Evolutionary conservation across 2,888 invertebrate genomes (phyloP).

Genomic region (Synanthedon vespiformis): DNA sequence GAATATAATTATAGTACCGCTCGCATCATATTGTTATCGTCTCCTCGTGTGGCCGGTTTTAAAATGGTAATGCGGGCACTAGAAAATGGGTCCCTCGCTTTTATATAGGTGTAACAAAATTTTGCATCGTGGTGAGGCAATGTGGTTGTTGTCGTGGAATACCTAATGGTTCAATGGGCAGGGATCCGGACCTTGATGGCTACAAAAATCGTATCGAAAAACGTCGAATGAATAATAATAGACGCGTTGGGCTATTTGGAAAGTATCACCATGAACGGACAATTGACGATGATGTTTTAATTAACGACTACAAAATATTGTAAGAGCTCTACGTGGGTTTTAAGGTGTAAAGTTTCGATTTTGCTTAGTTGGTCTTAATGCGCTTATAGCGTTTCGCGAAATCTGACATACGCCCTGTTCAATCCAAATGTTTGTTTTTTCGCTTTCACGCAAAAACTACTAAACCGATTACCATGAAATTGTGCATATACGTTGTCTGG

Average conservation of each 20-base stretch:
- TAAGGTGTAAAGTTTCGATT: no score
- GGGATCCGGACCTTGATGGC: constrained; percentile 64
- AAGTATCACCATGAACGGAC: constrained; percentile 28
- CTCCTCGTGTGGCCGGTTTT: constrained; percentile 39
- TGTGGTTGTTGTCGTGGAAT: constrained; percentile 52
- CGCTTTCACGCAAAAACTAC: no score
- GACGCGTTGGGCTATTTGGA: constrained; percentile 43
- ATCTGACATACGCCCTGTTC: no score
- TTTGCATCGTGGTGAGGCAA: constrained; percentile 66
- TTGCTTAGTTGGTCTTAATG: no score
- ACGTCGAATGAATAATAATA: constrained; percentile 63
- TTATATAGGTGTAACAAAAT: constrained; percentile 69
- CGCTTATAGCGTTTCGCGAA: no score
- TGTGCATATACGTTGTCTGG: no score
- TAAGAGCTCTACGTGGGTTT: no score
- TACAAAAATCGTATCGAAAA: constrained; percentile 63
- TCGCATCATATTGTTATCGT: constrained; percentile 36
- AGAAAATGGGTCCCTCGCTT: constrained; percentile 57
- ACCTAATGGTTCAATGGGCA: constrained; percentile 63
- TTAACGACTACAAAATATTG: not conserved
- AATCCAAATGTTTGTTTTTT: no score
- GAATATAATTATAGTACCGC: constrained; percentile 24
- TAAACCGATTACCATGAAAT: no score
- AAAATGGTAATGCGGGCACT: constrained; percentile 57
- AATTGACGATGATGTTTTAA: not conserved